Evolutionary conservation across 2,797 vertebrate genomes (phyloP).

Genomic region (Neopelma chrysocephalum): DNA sequence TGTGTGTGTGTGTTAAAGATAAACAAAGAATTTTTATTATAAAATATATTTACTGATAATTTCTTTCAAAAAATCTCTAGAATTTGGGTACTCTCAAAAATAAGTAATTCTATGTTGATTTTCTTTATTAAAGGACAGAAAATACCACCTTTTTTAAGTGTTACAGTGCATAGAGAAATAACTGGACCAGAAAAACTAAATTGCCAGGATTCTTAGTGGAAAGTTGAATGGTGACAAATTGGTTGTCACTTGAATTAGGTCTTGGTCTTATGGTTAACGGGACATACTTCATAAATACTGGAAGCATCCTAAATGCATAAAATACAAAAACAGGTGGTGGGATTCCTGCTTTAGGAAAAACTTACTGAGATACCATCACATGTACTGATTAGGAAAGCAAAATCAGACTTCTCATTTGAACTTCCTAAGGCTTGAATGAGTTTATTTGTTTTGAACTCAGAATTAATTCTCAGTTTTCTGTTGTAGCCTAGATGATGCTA

Average conservation of each 20-base stretch:
- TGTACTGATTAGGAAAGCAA: background rate
- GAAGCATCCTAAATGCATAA: background rate
- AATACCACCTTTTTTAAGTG: background rate
- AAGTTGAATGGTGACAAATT: background rate
- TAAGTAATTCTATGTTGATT: background rate
- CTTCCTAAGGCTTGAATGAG: background rate
- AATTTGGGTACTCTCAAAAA: background rate
- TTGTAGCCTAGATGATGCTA: constrained; percentile 40
- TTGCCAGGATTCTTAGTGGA: background rate
- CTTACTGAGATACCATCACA: background rate
- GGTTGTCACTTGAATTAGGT: background rate
- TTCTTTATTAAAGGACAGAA: background rate
- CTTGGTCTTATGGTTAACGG: background rate
- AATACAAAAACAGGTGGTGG: background rate
- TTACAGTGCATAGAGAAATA: background rate
- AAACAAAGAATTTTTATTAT: background rate
- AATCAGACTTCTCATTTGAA: background rate
- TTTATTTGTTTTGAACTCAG: background rate
- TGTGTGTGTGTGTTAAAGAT: background rate
- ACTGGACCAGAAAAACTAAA: background rate
- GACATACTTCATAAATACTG: accelerated
- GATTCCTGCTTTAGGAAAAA: background rate
- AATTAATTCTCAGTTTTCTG: background rate
- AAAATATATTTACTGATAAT: background rate
- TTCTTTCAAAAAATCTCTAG: background rate